Conservation (phyloP, 1,140 invertebrate species). For the Listronotus oregonensis region DNA sequence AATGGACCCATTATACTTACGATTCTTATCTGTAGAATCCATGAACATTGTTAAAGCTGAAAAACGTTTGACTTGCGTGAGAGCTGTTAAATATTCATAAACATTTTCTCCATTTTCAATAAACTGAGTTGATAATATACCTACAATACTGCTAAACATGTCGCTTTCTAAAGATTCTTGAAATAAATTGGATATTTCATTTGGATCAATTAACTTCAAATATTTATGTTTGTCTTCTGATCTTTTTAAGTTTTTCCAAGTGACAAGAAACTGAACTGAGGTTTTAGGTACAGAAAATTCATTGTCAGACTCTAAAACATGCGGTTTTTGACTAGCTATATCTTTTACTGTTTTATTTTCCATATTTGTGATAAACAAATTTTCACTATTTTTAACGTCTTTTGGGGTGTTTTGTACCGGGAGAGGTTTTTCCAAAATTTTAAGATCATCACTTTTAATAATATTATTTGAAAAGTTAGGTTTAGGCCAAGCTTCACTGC, state of each 20-base stretch:
- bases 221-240: constrained; percentile 41
- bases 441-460: constrained; percentile 43
- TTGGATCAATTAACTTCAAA: constrained; percentile 43
- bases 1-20: too few relatives aligned
- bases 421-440: constrained; percentile 39
- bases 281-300: constrained; percentile 40
- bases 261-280: constrained; percentile 47
- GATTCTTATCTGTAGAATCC: constrained; percentile 45
- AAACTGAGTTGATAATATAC: constrained; percentile 41
- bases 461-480: constrained; percentile 2
- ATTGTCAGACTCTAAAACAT: constrained; percentile 18
- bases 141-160: constrained; percentile 48
- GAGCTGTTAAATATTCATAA: constrained; percentile 40
- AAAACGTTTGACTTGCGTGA: constrained; percentile 48
- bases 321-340: constrained; percentile 22
- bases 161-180: constrained; percentile 46
- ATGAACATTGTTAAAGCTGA: constrained; percentile 48
- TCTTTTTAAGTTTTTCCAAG: constrained; percentile 44
- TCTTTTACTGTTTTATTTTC: constrained; percentile 21
- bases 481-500: constrained; percentile 17
- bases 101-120: constrained; percentile 36
- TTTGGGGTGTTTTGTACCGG: constrained; percentile 16
- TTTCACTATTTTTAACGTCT: constrained; percentile 38
- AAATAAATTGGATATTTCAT: constrained; percentile 46
- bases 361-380: constrained; percentile 22